Conservation (phyloP, 2,113 vertebrate species). For the Ceuthmochares aereus region DNA sequence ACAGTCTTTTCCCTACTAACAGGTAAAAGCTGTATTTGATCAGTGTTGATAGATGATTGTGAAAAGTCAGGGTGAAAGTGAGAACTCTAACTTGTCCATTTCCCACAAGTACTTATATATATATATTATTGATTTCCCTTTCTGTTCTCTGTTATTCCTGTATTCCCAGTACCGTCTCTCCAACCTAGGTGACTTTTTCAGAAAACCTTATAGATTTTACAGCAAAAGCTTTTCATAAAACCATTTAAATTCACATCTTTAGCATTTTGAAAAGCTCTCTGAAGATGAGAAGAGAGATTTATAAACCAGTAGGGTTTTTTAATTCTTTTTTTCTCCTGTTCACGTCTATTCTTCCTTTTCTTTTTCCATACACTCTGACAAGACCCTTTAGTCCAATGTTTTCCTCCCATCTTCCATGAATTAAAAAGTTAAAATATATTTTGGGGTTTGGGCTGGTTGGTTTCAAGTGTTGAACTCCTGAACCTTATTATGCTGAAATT, state of each 20-base stretch:
- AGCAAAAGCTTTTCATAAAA: background rate
- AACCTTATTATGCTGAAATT: background rate
- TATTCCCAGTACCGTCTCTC: background rate
- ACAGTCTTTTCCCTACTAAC: background rate
- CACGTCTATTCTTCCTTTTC: background rate
- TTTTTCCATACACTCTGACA: background rate
- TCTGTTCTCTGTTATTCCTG: background rate
- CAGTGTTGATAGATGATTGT: background rate
- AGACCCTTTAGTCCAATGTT: background rate
- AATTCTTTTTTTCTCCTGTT: background rate
- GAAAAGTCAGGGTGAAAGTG: background rate
- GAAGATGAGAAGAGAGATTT: background rate
- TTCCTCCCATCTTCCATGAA: background rate
- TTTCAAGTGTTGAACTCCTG: background rate
- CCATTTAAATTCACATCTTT: background rate
- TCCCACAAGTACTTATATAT: background rate
- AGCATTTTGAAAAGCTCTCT: background rate
- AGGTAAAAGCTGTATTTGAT: background rate
- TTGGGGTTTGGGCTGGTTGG: rapidly evolving
- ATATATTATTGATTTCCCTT: background rate
- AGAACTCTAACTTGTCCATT: background rate
- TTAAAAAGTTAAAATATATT: background rate
- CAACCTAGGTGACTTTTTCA: background rate
- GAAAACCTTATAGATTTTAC: background rate
- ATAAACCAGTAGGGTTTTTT: background rate